A percentile compares a stretch with the other conserved stretches of the same genome.
phyloP scores from a whole-genome alignment of 2,888 invertebrate species.

The Sarcophaga caerulescens region DNA sequence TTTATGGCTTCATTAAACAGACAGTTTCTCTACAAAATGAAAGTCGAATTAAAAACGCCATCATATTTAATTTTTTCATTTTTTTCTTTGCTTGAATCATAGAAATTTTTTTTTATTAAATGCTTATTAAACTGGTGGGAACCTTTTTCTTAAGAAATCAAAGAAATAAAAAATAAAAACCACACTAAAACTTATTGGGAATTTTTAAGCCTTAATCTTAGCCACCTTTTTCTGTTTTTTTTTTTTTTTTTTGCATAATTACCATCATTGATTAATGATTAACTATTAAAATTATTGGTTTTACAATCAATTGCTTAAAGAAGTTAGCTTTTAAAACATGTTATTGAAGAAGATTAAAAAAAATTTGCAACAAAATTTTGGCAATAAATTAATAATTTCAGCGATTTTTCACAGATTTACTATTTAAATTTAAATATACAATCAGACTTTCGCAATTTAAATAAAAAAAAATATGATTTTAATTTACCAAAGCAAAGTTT shows the following conservation, averaged over 20 bases:
- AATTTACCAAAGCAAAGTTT: no score
- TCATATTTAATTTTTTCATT: neutral
- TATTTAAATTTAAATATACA: no score
- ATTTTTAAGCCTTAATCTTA: neutral
- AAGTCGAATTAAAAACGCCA: conserved; percentile 37
- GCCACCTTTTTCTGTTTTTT: neutral
- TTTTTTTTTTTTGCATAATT: neutral
- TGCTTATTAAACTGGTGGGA: conserved; percentile 30
- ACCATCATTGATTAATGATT: conserved; percentile 35
- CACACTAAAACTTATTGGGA: no score
- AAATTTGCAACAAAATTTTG: conserved; percentile 2
- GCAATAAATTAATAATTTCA: conserved; percentile 9
- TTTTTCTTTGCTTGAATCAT: neutral
- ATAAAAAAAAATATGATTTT: no score
- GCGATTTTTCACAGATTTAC: neutral
- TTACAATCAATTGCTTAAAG: neutral
- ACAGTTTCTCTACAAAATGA: conserved; percentile 46
- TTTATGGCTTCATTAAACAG: conserved; percentile 68
- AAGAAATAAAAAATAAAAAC: neutral
- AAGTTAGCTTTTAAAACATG: neutral
- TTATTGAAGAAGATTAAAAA: neutral
- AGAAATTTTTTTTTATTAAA: neutral
- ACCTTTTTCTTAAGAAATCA: conserved; percentile 16
- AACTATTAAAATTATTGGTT: neutral
- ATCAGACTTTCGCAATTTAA: no score